These are phyloP conservation scores for Silurus meridionalis DNA, from an alignment of 2,113 vertebrate genomes.

Conservation along the genomic window DNA sequence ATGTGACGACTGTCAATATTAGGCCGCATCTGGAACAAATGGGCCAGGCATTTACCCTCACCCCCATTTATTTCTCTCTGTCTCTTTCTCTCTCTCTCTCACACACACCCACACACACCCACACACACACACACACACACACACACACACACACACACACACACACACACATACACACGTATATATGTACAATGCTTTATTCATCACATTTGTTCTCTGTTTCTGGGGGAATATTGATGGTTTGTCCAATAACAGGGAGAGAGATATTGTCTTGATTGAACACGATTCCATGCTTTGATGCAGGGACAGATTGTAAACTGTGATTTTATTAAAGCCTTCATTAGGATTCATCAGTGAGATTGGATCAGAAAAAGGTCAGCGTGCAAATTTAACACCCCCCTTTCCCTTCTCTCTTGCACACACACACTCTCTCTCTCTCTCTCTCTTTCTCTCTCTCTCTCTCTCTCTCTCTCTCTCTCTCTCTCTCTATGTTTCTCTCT, in stretches of 20 bases:
- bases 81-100: neutral
- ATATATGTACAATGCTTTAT: slow-evolving; percentile 33
- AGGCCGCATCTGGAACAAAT: slow-evolving; percentile 78
- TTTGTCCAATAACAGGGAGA: slow-evolving; percentile 55
- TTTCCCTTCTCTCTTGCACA: slow-evolving; percentile 35
- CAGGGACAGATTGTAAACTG: slow-evolving; percentile 82
- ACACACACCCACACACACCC: too few relatives aligned
- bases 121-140: slow-evolving; percentile 39
- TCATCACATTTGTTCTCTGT: slow-evolving; percentile 44
- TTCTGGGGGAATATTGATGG: slow-evolving; percentile 41
- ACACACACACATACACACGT: slow-evolving; percentile 31
- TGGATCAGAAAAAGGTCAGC: slow-evolving; percentile 83
- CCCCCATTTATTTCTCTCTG: slow-evolving; percentile 18
- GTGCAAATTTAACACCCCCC: slow-evolving; percentile 63
- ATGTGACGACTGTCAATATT: slow-evolving; percentile 78
- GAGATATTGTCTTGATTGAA: slow-evolving; percentile 74
- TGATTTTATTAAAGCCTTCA: slow-evolving; percentile 85
- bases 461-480: slow-evolving; percentile 41
- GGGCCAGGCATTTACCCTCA: slow-evolving; percentile 61
- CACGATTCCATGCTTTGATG: slow-evolving; percentile 81
- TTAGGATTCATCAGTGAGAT: slow-evolving; percentile 84
- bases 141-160: slow-evolving; percentile 34
- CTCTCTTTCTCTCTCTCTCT: neutral
- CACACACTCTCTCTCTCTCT: slow-evolving; percentile 47
- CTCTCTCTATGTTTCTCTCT: slow-evolving; percentile 1